A percentile compares a stretch with the other conserved stretches of the same genome.
These are phyloP conservation scores for Drosophila peninsularis DNA, from an alignment of 2,888 invertebrate species.

Conservation along the genomic window DNA sequence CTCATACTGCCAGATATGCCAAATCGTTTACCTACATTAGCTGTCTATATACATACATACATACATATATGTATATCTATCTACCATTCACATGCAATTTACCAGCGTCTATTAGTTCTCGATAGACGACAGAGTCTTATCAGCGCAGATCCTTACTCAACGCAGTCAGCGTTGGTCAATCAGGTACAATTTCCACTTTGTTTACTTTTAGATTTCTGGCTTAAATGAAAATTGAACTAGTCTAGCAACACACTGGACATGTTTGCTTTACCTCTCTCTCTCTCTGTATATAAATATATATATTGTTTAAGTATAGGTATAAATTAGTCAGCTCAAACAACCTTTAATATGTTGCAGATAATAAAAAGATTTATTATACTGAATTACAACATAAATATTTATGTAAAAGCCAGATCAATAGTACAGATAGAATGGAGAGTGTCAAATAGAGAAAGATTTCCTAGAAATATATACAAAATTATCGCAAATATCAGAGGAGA, in stretches of 20 bases:
- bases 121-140: conserved; percentile 59
- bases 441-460: neutral
- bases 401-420: neutral
- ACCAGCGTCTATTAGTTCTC: conserved; percentile 63
- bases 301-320: neutral
- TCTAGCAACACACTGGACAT: conserved; percentile 13
- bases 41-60: neutral
- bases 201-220: conserved; percentile 47
- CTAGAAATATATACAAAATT: neutral
- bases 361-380: neutral
- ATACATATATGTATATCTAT: neutral
- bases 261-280: neutral
- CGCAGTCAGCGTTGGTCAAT: conserved; percentile 28
- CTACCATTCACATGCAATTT: conserved; percentile 65
- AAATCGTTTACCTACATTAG: conserved; percentile 14
- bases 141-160: conserved; percentile 42
- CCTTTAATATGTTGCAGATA: neutral
- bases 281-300: neutral
- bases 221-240: conserved; percentile 21
- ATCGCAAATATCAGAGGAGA: neutral
- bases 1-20: conserved; percentile 21
- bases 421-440: neutral
- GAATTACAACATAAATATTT: neutral
- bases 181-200: conserved; percentile 47
- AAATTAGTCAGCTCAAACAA: neutral